Base-by-base conservation (phyloP, 2,797 vertebrate genomes). In the Sebastes reedi region DNA sequence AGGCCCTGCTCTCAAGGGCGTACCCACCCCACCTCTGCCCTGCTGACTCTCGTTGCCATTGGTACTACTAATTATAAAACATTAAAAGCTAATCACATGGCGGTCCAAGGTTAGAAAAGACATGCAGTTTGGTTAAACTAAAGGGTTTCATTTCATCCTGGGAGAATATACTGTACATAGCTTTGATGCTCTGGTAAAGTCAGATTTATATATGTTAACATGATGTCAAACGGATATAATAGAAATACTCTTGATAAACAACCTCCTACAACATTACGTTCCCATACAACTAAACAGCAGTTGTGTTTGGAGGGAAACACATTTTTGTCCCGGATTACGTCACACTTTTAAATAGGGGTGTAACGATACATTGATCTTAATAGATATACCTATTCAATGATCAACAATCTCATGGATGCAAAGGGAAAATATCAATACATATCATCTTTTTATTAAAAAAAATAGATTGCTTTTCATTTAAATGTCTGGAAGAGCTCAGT, bases 81-180 rank as follows among this genome's bases (percentile, higher is more conserved):
- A 95, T 96, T 95, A 95, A 95, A 95, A 94, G 86, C 91, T 93
- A 94, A 96, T 95, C 94, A 93, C 92, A 93, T 84, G 87, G 84
- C 86, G 90, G 86, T 82, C 85, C 93, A 92, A 94, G 94, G 93
- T 94, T 94, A 93, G 87, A 89, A 91, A 93, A 94, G 89, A 94
- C 84, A 87, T 81, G 90, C 81, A 89, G 88, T 90, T 89, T 91
- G 84, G 87, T 88, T 86, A 87, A 89, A 89, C 83, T 83, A 88
- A 83, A 80, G 42, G 50, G 67, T 79, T 75, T 75, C 30, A 58
- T 74, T 76, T 68, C 50, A 80, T 64, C 61, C 72, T 65, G 60
- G 62, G 72, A 78, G 54, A 79, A 67, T 58, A 61, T 71, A 55
- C 10, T 65, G 64, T 70, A 55, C 10, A 54, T n/a, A 20, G 30